A percentile compares a stretch with the other conserved stretches of the same genome.
Conservation (phyloP, 2,888 invertebrate genomes). For the Copidosoma aretas region DNA sequence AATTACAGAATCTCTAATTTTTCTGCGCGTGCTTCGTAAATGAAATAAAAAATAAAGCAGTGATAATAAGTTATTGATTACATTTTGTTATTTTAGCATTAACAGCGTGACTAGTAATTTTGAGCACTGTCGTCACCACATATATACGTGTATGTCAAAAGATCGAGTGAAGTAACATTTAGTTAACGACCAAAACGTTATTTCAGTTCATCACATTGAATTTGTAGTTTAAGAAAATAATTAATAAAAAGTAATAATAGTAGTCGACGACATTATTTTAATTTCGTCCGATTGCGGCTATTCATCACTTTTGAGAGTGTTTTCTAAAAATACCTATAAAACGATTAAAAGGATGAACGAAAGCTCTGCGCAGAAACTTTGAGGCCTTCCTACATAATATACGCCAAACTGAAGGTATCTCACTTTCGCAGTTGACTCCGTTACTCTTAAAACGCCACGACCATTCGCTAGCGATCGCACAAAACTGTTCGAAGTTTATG, state of each 20-base stretch:
- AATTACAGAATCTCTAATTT: constrained; percentile 29
- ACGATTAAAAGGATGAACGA: constrained; percentile 59
- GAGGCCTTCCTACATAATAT: constrained; percentile 60
- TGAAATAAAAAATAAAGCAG: constrained; percentile 28
- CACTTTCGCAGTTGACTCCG: constrained; percentile 60
- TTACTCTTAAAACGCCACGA: constrained; percentile 63
- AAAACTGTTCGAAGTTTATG: constrained; percentile 84
- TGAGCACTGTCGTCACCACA: no score
- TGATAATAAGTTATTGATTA: constrained; percentile 8
- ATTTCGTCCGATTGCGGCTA: neutral
- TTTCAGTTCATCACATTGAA: no score
- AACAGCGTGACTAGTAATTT: neutral
- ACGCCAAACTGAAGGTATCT: constrained; percentile 62
- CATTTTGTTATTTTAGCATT: constrained; percentile 14
- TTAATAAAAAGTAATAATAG: neutral
- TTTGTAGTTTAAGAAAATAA: neutral
- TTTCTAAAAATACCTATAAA: constrained; percentile 57
- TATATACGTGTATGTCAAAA: no score
- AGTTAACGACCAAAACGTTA: neutral
- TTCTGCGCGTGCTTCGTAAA: constrained; percentile 40
- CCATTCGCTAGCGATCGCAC: constrained; percentile 80
- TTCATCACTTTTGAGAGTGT: constrained; percentile 24
- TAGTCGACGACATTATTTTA: constrained; percentile 1
- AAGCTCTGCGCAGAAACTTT: constrained; percentile 59
- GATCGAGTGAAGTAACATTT: neutral